Conservation (phyloP, 2,797 vertebrate genomes). For the Intellagama lesueurii region DNA sequence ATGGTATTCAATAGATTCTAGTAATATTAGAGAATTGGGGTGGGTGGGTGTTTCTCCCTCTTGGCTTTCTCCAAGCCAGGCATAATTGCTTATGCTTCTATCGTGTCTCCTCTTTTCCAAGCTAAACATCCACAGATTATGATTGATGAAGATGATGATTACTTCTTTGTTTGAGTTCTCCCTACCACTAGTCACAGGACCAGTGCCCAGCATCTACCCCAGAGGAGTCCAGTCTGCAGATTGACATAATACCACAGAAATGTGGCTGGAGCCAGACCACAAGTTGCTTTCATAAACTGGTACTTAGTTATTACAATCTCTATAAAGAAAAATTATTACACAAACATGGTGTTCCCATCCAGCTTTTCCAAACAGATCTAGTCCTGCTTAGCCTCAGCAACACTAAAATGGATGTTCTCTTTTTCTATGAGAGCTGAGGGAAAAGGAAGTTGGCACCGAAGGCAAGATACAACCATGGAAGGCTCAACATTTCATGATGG, state of each 20-base stretch:
- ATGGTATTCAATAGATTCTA: not conserved
- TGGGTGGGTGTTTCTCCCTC: not conserved
- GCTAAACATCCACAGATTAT: not conserved
- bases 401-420: not conserved
- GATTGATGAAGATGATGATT: not conserved
- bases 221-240: not conserved
- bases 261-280: not conserved
- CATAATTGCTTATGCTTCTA: not conserved
- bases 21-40: not conserved
- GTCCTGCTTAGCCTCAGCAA: not conserved
- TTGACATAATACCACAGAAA: not conserved
- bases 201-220: not conserved
- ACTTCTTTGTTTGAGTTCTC: not conserved
- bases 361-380: not conserved
- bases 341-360: not conserved
- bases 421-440: not conserved
- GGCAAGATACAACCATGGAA: too few species aligned
- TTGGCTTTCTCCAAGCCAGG: not conserved
- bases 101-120: not conserved
- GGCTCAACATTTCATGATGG: too few species aligned
- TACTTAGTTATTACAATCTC: not conserved
- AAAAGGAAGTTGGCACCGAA: not conserved
- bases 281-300: not conserved
- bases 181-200: not conserved
- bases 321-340: not conserved